Conservation (phyloP, 1,140 invertebrate species). For the Hypothenemus hampei region DNA sequence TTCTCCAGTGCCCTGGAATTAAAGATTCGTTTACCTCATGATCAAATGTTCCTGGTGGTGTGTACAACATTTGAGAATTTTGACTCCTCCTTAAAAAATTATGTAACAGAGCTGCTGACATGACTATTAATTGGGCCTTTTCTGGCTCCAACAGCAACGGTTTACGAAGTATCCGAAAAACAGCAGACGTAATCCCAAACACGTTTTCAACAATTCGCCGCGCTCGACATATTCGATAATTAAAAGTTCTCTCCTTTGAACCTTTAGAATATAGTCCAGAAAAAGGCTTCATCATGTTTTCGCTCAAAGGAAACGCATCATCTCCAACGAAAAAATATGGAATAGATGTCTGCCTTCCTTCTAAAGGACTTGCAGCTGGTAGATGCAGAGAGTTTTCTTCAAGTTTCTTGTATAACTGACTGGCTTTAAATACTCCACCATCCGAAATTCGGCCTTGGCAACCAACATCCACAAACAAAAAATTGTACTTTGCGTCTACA, state of each 20-base stretch:
- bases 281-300: conserved; percentile 47
- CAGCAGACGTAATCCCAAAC: conserved; percentile 14
- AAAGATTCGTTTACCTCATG: neutral
- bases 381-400: conserved; percentile 7
- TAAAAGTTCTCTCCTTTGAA: conserved; percentile 12
- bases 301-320: conserved; percentile 45
- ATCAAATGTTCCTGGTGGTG: neutral
- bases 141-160: conserved; percentile 25
- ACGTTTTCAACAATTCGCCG: conserved; percentile 10
- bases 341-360: neutral
- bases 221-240: conserved; percentile 18
- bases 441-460: conserved; percentile 21
- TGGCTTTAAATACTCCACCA: conserved; percentile 30
- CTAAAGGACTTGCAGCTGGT: conserved; percentile 35
- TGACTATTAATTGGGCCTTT: conserved; percentile 11
- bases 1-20: neutral
- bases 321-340: conserved; percentile 44
- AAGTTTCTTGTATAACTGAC: conserved; percentile 2
- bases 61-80: conserved; percentile 1
- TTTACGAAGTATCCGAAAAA: conserved; percentile 34
- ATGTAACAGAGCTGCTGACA: conserved; percentile 15
- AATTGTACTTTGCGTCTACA: conserved; percentile 46
- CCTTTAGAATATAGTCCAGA: conserved; percentile 33
- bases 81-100: conserved; percentile 16
- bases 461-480: conserved; percentile 45